Percentiles rank a stretch among this genome's conserved stretches.
Conservation (phyloP, 2,113 vertebrate genomes). For the Thermophis baileyi region DNA sequence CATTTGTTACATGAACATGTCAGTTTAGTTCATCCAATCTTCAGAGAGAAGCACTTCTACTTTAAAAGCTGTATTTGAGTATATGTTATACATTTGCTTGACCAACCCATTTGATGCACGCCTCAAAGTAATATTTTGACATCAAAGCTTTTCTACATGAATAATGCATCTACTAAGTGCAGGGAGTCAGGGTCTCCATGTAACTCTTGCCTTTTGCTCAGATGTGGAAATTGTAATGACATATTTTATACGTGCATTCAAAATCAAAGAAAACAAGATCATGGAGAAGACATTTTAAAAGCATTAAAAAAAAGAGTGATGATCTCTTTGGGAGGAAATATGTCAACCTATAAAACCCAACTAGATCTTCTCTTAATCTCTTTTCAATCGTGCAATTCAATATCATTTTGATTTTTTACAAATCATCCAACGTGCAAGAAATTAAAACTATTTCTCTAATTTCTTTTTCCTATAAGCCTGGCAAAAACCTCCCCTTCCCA, state of each 20-base stretch:
- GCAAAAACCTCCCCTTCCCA: neutral
- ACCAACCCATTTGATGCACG: slow-evolving; percentile 19
- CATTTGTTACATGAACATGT: neutral
- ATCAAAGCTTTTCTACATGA: slow-evolving; percentile 26
- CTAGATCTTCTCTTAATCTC: neutral
- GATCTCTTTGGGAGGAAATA: neutral
- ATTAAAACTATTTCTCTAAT: neutral
- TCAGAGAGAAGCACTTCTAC: neutral
- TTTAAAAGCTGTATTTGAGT: neutral
- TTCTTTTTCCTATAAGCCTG: neutral
- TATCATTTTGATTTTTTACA: neutral
- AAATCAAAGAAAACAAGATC: neutral
- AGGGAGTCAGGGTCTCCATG: neutral
- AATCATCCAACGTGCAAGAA: neutral
- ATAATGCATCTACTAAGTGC: slow-evolving; percentile 15
- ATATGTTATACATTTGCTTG: slow-evolving; percentile 18
- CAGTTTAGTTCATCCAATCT: neutral
- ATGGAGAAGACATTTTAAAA: neutral
- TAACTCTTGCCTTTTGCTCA: slow-evolving; percentile 9
- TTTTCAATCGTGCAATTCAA: neutral
- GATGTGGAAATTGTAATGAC: slow-evolving; percentile 18
- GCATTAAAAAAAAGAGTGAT: neutral
- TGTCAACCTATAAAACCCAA: neutral
- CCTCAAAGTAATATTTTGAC: slow-evolving; percentile 18
- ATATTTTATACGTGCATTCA: slow-evolving; percentile 12